Percentiles rank a stretch among this genome's conserved stretches.
These are phyloP conservation scores for Yasuhikotakia modesta DNA, from an alignment of 2,797 vertebrate species.

Conservation along the genomic window DNA sequence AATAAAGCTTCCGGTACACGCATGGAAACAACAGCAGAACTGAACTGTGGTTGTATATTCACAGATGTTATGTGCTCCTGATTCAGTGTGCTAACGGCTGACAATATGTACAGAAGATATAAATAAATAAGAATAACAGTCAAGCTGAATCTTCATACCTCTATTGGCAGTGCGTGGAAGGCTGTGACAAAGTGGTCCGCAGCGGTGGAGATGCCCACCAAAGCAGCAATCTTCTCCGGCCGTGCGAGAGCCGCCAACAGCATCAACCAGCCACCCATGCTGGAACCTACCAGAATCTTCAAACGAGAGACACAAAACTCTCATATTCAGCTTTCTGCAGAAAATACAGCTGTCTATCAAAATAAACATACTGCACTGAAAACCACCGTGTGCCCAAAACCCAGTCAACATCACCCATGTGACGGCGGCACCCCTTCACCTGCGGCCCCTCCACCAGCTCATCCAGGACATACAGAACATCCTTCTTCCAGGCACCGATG, in stretches of 20 bases:
- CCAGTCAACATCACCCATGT: background rate
- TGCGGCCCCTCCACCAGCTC: constrained; percentile 89
- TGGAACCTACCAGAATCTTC: constrained; percentile 93
- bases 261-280: constrained; percentile 96
- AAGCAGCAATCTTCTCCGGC: constrained; percentile 85
- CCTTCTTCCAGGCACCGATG: constrained; percentile 68
- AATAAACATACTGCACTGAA: no score
- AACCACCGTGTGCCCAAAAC: no score
- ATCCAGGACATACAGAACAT: constrained; percentile 89
- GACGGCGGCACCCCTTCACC: constrained; percentile 71
- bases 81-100: no score
- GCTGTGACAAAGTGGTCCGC: constrained; percentile 84
- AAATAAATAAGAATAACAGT: no score
- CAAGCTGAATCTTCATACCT: constrained; percentile 76
- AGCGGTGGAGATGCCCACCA: constrained; percentile 89
- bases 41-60: no score
- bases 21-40: no score
- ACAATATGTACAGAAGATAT: no score
- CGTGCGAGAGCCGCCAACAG: constrained; percentile 91
- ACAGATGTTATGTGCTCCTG: no score
- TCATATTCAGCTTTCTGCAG: no score
- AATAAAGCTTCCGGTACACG: no score
- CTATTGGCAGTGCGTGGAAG: constrained; percentile 85
- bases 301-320: background rate
- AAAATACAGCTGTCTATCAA: no score